Evolutionary conservation across 2,113 vertebrate species (phyloP), one percentile per base, ranked within the genome.

Genomic region (Paradisaea rubra): DNA sequence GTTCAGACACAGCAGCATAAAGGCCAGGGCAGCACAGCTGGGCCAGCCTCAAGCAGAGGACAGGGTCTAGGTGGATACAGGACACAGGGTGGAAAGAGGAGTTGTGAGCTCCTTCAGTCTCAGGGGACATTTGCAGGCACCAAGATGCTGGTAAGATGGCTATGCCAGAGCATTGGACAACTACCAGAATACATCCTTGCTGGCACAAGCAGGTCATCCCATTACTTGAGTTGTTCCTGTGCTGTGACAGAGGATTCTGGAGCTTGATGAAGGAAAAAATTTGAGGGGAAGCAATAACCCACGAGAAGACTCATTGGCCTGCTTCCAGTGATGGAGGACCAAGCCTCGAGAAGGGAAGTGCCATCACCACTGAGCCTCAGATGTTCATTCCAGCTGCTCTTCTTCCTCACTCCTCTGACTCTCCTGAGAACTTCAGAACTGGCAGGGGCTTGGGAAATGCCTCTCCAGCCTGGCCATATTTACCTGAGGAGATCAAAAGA

Each of bases 1-100:
- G 13, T 53, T 69, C 1, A 28, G 54, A 44, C 13, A 69, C 19
- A 61, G 68, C 11, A 77, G 59, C 33, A 60, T 10, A 72, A 44
- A 28, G 54, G 31, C 2, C 0, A 71, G 37, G 28, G n/a, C 44
- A 80, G 44, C 5, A 3, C 1, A 3, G 25, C 5, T 30, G 11
- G 53, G 64, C 16, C 35, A 72, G 22, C 44, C 5, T 35, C 39
- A 47, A 24, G 77, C 53, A 72, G 68, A 77, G 37, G 19, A n/a
- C 2, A 3, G 17, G 18, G 3, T 76, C 18, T 35, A 19, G 16
- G 19, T 30, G 49, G 12, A 22, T 42, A 20, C 15, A 25, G 35
- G 18, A n/a, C 5, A 10, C 30, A 30, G 16, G 1, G 0, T 21
- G 16, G 11, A 61, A 81, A 71, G 27, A 87, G 12, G 23, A 15